Evolutionary conservation across 2,888 invertebrate species (phyloP), one percentile per base, ranked within the genome.

Genomic region (Sialis fuliginosa): DNA sequence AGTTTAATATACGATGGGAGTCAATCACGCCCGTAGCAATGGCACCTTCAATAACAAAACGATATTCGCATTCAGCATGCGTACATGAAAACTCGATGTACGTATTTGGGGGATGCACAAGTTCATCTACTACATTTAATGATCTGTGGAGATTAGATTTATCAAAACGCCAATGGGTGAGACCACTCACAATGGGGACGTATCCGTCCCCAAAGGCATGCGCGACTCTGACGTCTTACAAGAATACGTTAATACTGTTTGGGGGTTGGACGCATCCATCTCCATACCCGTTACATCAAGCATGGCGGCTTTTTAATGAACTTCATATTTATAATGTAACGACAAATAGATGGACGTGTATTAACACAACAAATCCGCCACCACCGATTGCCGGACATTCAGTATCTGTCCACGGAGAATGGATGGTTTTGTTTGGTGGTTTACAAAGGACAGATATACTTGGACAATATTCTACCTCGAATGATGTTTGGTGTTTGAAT

Each of bases 141-240:
- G 96, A 97, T 68, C 70, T 97, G 33, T 96, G 96, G 96, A 74
- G 79, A 52, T 79, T 96, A 63, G 90, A 96, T 69, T 72, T 96
- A 50, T 84, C 85, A 1, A 80, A 75, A 42, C 72, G 90, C 56
- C 74, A 79, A 54, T 95, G 95, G 95, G 74, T 84, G 13, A 71
- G 90, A 53, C 85, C 86, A 1, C 65, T 86, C 41, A 82, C 89
- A 4, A 81, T 80, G 65, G 91, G 83, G 5, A 83, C 80, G 43
- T 93, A 95, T 68, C 96, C 96, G 6, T 89, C 91, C 5, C 95
- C 96, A 1, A 96, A 95, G 68, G 93, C 93, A 45, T 91, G 91
- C 61, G 90, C 93, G 33, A 83, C 90, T 12, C 79, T 96, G 77
- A 82, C 92, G n/a, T 74, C 79, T 53, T 86, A 91, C 66, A 79